Evolutionary conservation across 2,888 invertebrate species (phyloP), one percentile per base, ranked within the genome.

Genomic region (Trachelus stipa): DNA sequence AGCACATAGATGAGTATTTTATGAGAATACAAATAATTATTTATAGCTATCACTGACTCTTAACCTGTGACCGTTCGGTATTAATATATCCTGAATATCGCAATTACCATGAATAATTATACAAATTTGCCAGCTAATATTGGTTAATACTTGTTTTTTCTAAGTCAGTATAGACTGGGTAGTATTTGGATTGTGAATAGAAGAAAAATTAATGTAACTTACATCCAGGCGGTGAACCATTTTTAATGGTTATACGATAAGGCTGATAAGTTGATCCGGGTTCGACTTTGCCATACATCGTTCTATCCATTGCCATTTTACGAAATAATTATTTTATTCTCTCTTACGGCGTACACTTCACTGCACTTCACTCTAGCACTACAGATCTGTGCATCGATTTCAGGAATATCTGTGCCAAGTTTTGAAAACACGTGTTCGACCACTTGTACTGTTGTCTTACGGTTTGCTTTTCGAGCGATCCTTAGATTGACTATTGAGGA

Each of bases 241-340:
- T 96, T 92, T 95, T 96, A 91, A 96, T 93, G 77, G 96, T 95
- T 91, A 97, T 96, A 92, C 96, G 95, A 92, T 96, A 97, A 76
- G 97, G 97, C 89, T 96, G 96, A 92, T 97, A 95, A 90, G 95
- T 96, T 75, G 87, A 84, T 88, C 96, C 96, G 77, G 96, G 97
- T 91, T 95, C 94, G 90, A 96, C 94, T 93, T 97, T 97, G 85
- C 97, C 97, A 91, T 97, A 97, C 96, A 97, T 97, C 91, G 96
- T 96, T 91, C 97, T 94, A 94, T 97, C 97, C 97, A 97, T 97
- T 88, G 81, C 82, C 82, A 84, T 83, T 34, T 30, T 79, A 56
- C 1, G 9, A 56, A 71, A 33, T 23, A 71, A 31, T 34, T 34
- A 33, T 34, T 31, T 71, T 71, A 12, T 30, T 71, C 71, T 34